Conservation (phyloP, 2,888 invertebrate species). For the Synergus gifuensis region DNA sequence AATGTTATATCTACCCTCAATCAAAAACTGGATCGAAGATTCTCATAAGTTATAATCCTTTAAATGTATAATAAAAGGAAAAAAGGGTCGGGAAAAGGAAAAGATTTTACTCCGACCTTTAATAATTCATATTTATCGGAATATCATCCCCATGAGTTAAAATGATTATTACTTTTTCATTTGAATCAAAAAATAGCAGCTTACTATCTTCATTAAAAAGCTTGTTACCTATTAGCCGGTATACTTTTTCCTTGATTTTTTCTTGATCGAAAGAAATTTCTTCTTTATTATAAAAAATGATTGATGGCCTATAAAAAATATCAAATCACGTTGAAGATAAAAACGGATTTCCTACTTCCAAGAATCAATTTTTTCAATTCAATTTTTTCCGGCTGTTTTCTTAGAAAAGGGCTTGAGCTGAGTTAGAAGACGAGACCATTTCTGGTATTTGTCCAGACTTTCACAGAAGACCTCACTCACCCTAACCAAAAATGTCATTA, state of each 20-base stretch:
- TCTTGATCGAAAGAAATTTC: background rate
- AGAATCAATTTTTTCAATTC: conserved; percentile 9
- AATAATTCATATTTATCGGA: too few relatives aligned
- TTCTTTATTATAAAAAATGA: background rate
- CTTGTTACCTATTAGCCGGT: too few relatives aligned
- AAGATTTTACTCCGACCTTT: too few relatives aligned
- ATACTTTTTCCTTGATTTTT: too few relatives aligned
- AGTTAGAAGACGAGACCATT: background rate
- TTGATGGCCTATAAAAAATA: conserved; percentile 6
- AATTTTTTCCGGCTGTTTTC: background rate
- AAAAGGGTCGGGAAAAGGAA: too few relatives aligned
- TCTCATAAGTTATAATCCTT: background rate
- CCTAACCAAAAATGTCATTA: conserved; percentile 10
- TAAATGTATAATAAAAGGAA: background rate
- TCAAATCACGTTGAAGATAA: conserved; percentile 13
- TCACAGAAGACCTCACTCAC: background rate
- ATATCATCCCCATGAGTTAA: too few relatives aligned
- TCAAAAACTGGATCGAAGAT: background rate
- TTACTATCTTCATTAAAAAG: too few relatives aligned
- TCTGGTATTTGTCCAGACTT: background rate
- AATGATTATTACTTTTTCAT: too few relatives aligned
- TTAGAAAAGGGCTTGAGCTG: background rate
- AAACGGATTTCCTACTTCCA: background rate
- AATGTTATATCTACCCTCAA: conserved; percentile 16
- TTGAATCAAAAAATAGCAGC: too few relatives aligned